phyloP scores from a whole-genome alignment of 2,888 invertebrate genomes.

The Aphrophora alni region DNA sequence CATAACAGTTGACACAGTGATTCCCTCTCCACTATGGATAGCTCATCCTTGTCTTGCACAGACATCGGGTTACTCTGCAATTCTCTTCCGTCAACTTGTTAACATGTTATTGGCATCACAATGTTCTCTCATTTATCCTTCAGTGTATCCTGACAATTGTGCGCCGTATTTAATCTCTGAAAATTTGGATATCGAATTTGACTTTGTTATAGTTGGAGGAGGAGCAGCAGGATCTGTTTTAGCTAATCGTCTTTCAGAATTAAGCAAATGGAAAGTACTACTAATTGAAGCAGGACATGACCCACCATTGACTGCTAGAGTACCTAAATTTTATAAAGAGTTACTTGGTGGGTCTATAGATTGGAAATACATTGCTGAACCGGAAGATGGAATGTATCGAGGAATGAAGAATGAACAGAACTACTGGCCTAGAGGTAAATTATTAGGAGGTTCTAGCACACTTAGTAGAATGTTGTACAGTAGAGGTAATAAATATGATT shows the following conservation, averaged over 20 bases:
- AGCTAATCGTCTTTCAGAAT: slow-evolving; percentile 73
- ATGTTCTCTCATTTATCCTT: slow-evolving; percentile 40
- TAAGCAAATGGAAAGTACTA: slow-evolving; percentile 65
- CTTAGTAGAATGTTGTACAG: slow-evolving; percentile 50
- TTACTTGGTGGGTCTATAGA: slow-evolving; percentile 68
- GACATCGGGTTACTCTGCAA: slow-evolving; percentile 39
- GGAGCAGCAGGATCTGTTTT: slow-evolving; percentile 83
- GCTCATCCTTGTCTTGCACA: slow-evolving; percentile 41
- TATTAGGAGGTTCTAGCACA: slow-evolving; percentile 49
- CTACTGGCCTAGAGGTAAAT: slow-evolving; percentile 80
- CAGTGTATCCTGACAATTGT: not conserved
- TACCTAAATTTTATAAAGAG: slow-evolving; percentile 65
- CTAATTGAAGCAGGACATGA: slow-evolving; percentile 69
- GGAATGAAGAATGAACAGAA: slow-evolving; percentile 56
- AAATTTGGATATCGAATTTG: slow-evolving; percentile 66
- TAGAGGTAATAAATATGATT: slow-evolving; percentile 48
- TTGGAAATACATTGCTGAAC: slow-evolving; percentile 74
- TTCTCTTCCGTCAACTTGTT: slow-evolving; percentile 36
- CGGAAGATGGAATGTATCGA: slow-evolving; percentile 66
- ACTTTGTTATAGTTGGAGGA: slow-evolving; percentile 85
- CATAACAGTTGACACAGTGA: not conserved
- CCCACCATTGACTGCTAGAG: slow-evolving; percentile 63
- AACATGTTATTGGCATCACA: slow-evolving; percentile 39
- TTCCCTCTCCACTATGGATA: slow-evolving; percentile 9
- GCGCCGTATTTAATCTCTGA: not conserved